A percentile compares a stretch with the other conserved stretches of the same genome.
Conservation (phyloP, 2,113 vertebrate genomes). For the Ovis canadensis region DNA sequence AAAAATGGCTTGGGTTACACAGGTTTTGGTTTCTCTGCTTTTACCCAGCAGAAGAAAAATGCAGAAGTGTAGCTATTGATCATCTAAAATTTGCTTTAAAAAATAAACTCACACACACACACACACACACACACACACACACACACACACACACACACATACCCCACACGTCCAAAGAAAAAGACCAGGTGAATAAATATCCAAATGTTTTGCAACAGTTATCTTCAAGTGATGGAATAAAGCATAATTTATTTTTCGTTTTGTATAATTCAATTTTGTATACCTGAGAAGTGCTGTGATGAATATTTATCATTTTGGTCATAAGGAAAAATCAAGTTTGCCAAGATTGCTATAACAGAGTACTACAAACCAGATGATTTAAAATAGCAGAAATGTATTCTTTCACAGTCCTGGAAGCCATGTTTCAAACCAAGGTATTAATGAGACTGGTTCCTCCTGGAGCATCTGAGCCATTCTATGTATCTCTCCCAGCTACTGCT, state of each 20-base stretch:
- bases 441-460: neutral
- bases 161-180: rapidly evolving
- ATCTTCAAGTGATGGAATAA: neutral
- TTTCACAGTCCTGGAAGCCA: neutral
- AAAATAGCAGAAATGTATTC: neutral
- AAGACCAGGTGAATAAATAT: neutral
- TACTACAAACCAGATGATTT: neutral
- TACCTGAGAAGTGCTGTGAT: neutral
- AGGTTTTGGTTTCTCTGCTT: neutral
- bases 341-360: neutral
- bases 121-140: neutral
- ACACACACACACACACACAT: neutral
- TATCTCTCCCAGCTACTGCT: neutral
- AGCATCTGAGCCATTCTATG: neutral
- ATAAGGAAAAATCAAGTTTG: neutral
- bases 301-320: neutral
- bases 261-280: neutral
- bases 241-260: neutral
- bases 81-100: neutral
- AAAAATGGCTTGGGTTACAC: neutral
- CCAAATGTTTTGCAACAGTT: neutral
- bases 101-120: neutral
- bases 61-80: neutral
- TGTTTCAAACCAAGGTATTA: neutral
- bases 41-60: neutral